Conservation (phyloP, 2,888 invertebrate species). For the Syritta pipiens region DNA sequence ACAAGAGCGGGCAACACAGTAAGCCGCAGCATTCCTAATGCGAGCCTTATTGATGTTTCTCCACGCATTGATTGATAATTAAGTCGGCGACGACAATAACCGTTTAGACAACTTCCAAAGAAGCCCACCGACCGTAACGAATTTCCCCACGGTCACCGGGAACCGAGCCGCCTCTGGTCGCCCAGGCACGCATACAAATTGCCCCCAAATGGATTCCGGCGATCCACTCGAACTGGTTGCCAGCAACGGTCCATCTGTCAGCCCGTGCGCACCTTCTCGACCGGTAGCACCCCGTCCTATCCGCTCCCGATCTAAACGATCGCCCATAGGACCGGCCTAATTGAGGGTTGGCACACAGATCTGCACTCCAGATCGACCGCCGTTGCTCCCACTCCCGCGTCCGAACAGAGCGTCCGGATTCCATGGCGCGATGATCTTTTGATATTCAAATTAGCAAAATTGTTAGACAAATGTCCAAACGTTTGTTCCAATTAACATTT, state of each 20-base stretch:
- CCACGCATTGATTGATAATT: slow-evolving; percentile 67
- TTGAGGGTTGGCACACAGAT: slow-evolving; percentile 48
- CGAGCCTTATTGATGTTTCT: slow-evolving; percentile 63
- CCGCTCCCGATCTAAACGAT: slow-evolving; percentile 56
- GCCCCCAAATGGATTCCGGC: slow-evolving; percentile 11
- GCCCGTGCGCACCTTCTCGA: slow-evolving; percentile 4
- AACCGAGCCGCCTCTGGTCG: slow-evolving; percentile 49
- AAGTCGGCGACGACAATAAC: slow-evolving; percentile 62
- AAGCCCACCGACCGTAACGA: slow-evolving; percentile 62
- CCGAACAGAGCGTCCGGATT: not conserved
- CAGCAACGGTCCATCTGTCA: slow-evolving; percentile 32
- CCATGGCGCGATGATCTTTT: slow-evolving; percentile 47
- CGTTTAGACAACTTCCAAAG: slow-evolving; percentile 65
- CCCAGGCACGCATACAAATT: slow-evolving; percentile 61
- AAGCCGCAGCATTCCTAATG: slow-evolving; percentile 47
- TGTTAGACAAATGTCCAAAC: slow-evolving; percentile 60
- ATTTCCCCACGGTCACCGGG: slow-evolving; percentile 22
- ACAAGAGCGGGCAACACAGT: not conserved
- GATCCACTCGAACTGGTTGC: slow-evolving; percentile 17
- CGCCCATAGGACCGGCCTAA: slow-evolving; percentile 38
- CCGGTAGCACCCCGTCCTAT: slow-evolving; percentile 35
- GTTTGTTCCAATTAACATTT: slow-evolving; percentile 62
- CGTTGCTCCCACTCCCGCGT: not conserved
- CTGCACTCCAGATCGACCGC: slow-evolving; percentile 37
- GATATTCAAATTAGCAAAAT: slow-evolving; percentile 67